Evolutionary conservation across 2,888 invertebrate species (phyloP), one percentile per base, ranked within the genome.

Genomic region (Chymomyza amoena): DNA sequence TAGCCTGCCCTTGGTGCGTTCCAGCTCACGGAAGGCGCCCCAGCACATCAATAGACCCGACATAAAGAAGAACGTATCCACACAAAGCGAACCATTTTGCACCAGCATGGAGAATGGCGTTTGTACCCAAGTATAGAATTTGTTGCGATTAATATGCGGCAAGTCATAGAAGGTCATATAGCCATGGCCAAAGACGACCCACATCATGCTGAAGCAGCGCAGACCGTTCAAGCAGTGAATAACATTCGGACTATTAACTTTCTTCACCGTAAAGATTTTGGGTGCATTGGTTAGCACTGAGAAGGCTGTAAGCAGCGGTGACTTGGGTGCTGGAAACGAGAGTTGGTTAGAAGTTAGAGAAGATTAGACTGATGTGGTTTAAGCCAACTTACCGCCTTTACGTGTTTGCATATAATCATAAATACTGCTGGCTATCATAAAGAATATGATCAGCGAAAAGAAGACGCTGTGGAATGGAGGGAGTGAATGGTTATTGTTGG

Each of bases 11-110:
- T 90, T 90, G 1, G 88, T 91, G 57, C 84, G 89, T 64, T 92
- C 91, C 88, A 92, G 81, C 75, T 92, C 90, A 9, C 90, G 90
- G 72, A 91, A 91, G 4, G 91, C 88, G 25, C 90, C 89, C 89
- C 91, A 90, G 62, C 93, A 92, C 68, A 93, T 92, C 0, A 95
- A 89, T 54, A 95, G 88, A 5, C 95, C 95, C 77, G 94, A 94
- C 77, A 95, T 88, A 20, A 93, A 89, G 81, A 95, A 94, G 88
- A 95, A 95, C 0, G 94, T 94, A 70, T 95, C 95, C 0, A 95
- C 94, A 1, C 94, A 93, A 6, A 94, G 90, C 0, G 93, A 77
- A 78, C 91, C 93, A 86, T 93, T 77, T 89, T 92, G 80, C 1
- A 91, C 86, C 50, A 91, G 72, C 90, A 91, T 90, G 0, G 91